These are phyloP conservation scores for Hypomecis atomaria DNA, from an alignment of 2,888 invertebrate genomes.

Conservation along the genomic window DNA sequence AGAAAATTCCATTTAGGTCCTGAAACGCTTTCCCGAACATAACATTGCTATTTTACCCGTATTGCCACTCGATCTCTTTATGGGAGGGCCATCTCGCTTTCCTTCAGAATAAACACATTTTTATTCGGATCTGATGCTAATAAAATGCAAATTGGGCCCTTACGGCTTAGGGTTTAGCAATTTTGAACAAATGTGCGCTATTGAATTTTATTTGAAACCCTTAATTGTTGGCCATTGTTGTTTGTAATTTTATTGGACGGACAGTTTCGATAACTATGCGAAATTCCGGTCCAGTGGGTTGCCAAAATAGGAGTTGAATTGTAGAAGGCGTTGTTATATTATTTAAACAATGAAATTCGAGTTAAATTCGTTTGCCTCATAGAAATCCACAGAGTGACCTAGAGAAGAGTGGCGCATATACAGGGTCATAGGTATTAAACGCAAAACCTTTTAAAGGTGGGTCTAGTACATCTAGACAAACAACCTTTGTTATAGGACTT, in stretches of 20 bases:
- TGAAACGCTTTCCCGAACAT: conserved; percentile 57
- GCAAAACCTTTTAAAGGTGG: too few species aligned
- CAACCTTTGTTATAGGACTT: too few species aligned
- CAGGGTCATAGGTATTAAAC: too few species aligned
- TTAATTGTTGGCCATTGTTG: conserved; percentile 68
- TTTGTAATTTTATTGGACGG: conserved; percentile 52
- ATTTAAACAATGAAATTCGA: background rate
- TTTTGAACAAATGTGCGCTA: conserved; percentile 78
- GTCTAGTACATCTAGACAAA: too few species aligned
- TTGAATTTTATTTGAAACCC: conserved; percentile 75
- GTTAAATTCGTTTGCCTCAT: background rate
- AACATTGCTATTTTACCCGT: conserved; percentile 63
- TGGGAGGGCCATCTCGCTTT: conserved; percentile 67
- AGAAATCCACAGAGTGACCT: too few species aligned
- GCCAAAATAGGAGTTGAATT: conserved; percentile 34
- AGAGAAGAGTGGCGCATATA: too few species aligned
- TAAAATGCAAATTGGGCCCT: conserved; percentile 80
- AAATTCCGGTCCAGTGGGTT: conserved; percentile 44
- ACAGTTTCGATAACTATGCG: conserved; percentile 41
- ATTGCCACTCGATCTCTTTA: conserved; percentile 71
- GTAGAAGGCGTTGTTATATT: background rate
- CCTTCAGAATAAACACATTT: conserved; percentile 80
- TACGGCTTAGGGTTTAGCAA: conserved; percentile 77
- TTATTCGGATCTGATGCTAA: conserved; percentile 79
- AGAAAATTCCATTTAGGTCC: conserved; percentile 59